Evolutionary conservation across 2,797 vertebrate genomes (phyloP).

Genomic region (Hoplostethus mediterraneus): DNA sequence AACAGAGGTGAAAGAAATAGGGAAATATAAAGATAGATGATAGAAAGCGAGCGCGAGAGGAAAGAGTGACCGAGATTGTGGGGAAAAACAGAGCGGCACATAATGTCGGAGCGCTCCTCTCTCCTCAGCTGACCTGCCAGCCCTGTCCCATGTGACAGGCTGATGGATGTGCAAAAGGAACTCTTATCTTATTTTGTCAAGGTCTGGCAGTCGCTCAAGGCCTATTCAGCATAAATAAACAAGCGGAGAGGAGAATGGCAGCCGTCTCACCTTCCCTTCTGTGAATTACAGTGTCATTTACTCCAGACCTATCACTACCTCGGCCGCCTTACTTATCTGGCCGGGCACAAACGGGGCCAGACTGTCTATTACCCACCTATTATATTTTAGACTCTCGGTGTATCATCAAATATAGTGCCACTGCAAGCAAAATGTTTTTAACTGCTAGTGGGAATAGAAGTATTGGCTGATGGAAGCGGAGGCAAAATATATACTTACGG

Average conservation of each 20-base stretch:
- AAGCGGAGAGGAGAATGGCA: constrained; percentile 75
- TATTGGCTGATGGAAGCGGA: constrained; percentile 26
- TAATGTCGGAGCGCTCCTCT: constrained; percentile 52
- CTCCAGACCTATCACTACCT: constrained; percentile 56
- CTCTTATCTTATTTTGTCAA: constrained; percentile 88
- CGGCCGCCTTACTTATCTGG: constrained; percentile 65
- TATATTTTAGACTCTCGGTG: constrained; percentile 41
- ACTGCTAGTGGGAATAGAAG: constrained; percentile 16
- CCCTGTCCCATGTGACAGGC: constrained; percentile 74
- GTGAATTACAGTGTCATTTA: constrained; percentile 69
- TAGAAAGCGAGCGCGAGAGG: constrained; percentile 40
- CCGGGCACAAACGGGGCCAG: constrained; percentile 39
- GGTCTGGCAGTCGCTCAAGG: constrained; percentile 86
- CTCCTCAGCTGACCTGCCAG: constrained; percentile 70
- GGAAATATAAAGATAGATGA: constrained; percentile 50
- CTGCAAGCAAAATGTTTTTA: constrained; percentile 36
- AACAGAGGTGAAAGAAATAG: constrained; percentile 27
- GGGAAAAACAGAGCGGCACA: constrained; percentile 54
- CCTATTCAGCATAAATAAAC: constrained; percentile 86
- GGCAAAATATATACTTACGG: constrained; percentile 41
- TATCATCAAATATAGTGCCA: constrained; percentile 48
- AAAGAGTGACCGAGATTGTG: constrained; percentile 36
- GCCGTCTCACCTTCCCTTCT: constrained; percentile 64
- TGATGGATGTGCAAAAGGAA: constrained; percentile 83
- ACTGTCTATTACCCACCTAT: constrained; percentile 59